Evolutionary conservation across 2,888 invertebrate species (phyloP).

Genomic region (Drosophila anomalata): DNA sequence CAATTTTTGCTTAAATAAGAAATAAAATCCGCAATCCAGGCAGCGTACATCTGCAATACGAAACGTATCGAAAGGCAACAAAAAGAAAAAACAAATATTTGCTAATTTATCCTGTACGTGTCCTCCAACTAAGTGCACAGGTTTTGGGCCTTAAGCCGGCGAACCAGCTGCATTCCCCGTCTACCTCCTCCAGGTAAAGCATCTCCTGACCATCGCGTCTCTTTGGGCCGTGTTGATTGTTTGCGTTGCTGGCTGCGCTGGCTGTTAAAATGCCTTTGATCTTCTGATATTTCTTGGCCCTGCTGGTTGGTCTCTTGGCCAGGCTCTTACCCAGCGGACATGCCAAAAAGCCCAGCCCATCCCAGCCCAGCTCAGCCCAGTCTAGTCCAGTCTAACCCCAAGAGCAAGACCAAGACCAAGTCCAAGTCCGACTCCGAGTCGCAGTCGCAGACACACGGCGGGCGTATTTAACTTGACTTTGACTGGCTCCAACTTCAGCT

Average conservation of each 20-base stretch:
- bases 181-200: slow-evolving; percentile 21
- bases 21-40: slow-evolving; percentile 66
- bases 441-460: slow-evolving; percentile 58
- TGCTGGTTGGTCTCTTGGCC: slow-evolving; percentile 23
- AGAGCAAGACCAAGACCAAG: not conserved
- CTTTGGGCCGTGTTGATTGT: slow-evolving; percentile 73
- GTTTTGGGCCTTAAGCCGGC: slow-evolving; percentile 54
- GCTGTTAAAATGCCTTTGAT: slow-evolving; percentile 81
- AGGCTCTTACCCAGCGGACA: slow-evolving; percentile 34
- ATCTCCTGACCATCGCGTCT: slow-evolving; percentile 43
- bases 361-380: slow-evolving; percentile 39
- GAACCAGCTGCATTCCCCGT: slow-evolving; percentile 23
- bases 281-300: slow-evolving; percentile 75
- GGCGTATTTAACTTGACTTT: slow-evolving; percentile 78
- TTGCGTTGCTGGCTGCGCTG: slow-evolving; percentile 70
- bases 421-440: not conserved
- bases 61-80: slow-evolving; percentile 23
- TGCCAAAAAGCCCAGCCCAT: slow-evolving; percentile 48
- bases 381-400: slow-evolving; percentile 14
- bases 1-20: slow-evolving; percentile 79
- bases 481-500: slow-evolving; percentile 32
- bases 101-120: slow-evolving; percentile 82
- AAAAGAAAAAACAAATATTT: slow-evolving; percentile 77
- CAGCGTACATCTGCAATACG: slow-evolving; percentile 24
- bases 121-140: slow-evolving; percentile 79